Evolutionary conservation across 2,113 vertebrate genomes (phyloP).

Genomic region (Brachyhypopomus gauderio): DNA sequence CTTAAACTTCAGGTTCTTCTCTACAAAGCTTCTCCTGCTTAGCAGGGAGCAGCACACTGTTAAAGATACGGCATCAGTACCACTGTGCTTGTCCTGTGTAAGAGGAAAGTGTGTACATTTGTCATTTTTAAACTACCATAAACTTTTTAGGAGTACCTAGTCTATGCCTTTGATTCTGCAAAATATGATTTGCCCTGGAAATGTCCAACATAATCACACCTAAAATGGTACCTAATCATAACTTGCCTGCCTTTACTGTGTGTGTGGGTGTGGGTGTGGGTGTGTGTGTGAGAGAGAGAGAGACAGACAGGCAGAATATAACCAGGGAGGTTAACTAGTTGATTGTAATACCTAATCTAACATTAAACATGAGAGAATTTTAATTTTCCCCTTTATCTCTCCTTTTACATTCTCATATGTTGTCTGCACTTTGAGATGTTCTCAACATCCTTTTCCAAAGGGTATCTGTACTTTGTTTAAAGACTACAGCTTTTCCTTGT

Average conservation of each 20-base stretch:
- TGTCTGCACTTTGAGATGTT: not conserved
- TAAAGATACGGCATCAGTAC: conserved; percentile 20
- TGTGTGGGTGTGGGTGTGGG: too few species aligned
- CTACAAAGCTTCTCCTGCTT: not conserved
- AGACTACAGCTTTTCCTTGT: not conserved
- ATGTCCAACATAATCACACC: not conserved
- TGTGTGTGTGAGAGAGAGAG: too few species aligned
- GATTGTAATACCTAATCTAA: not conserved
- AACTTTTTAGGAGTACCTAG: not conserved
- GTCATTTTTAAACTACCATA: conserved; percentile 21
- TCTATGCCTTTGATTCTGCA: not conserved
- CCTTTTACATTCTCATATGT: not conserved
- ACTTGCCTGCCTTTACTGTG: too few species aligned
- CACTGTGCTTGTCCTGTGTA: conserved; percentile 33
- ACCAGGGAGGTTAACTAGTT: too few species aligned
- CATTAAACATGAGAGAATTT: not conserved
- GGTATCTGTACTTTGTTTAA: not conserved
- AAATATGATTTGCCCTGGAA: conserved; percentile 23
- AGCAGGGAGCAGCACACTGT: not conserved
- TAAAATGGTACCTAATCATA: too few species aligned
- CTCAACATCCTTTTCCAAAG: not conserved
- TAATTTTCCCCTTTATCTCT: not conserved
- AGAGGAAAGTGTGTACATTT: not conserved
- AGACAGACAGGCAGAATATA: too few species aligned
- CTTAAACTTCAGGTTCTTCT: not conserved